Evolutionary conservation across 2,888 invertebrate genomes (phyloP).

Genomic region (Coelinius sp.): DNA sequence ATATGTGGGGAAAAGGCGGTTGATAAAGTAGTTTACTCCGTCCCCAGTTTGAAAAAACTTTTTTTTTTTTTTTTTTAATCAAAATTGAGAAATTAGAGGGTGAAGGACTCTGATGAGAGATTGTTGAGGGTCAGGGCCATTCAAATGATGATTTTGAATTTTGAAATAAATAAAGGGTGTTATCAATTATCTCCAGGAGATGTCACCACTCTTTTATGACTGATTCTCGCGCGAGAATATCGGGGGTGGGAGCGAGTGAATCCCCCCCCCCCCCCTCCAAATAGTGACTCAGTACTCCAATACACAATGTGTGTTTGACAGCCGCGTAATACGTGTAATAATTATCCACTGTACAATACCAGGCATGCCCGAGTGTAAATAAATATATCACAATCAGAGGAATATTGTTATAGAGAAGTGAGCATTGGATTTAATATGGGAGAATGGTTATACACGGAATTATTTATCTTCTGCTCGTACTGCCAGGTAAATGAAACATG

Average conservation of each 20-base stretch:
- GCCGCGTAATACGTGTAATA: slow-evolving; percentile 38
- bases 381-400: background rate
- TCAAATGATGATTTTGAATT: too few relatives aligned
- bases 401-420: background rate
- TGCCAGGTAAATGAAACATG: slow-evolving; percentile 59
- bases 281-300: slow-evolving; percentile 13
- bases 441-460: slow-evolving; percentile 65
- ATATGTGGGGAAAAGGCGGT: background rate
- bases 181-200: background rate
- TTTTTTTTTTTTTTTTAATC: too few relatives aligned
- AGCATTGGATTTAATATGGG: slow-evolving; percentile 62
- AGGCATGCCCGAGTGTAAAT: background rate
- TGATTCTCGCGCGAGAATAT: slow-evolving; percentile 5
- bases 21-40: background rate
- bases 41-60: too few relatives aligned
- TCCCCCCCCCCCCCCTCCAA: background rate
- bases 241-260: slow-evolving; percentile 3
- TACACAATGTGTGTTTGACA: slow-evolving; percentile 58
- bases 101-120: too few relatives aligned
- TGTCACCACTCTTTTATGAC: background rate
- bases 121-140: too few relatives aligned
- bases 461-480: slow-evolving; percentile 64
- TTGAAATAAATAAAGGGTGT: too few relatives aligned
- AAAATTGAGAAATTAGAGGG: too few relatives aligned
- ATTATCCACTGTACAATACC: background rate